phyloP scores from a whole-genome alignment of 1,140 invertebrate species.

The Trichonephila clavipes region DNA sequence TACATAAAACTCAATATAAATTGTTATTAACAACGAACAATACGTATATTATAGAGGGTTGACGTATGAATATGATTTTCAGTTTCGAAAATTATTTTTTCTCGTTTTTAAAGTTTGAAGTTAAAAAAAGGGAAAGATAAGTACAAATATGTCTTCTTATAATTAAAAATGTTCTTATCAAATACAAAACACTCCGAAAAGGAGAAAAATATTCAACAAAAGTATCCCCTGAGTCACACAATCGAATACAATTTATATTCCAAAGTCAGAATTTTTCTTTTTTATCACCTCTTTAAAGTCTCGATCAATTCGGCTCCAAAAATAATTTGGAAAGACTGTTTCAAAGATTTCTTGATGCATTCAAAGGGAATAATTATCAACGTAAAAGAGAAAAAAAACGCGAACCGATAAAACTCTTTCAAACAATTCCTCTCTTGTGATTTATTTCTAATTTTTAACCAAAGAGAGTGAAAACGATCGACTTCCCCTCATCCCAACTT shows the following conservation, averaged over 20 bases:
- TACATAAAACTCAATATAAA: no score
- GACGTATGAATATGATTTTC: no score
- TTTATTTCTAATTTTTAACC: conserved; percentile 4
- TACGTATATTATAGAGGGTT: no score
- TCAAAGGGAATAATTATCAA: neutral
- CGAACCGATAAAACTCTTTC: neutral
- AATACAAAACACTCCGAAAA: neutral
- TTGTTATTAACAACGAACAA: no score
- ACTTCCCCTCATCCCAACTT: neutral
- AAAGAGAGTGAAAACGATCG: neutral
- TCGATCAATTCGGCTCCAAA: neutral
- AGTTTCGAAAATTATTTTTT: no score
- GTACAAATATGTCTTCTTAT: no score
- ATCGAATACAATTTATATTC: neutral
- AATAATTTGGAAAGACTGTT: neutral
- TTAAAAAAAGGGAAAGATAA: no score
- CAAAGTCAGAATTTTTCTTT: neutral
- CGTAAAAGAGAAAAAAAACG: neutral
- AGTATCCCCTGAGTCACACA: neutral
- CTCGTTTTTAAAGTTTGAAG: no score
- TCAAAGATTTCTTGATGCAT: neutral
- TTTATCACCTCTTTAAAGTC: neutral
- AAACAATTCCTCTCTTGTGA: neutral
- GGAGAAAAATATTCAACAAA: neutral
- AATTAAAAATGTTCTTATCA: no score